Percentiles rank a stretch among this genome's conserved stretches.
Evolutionary conservation across 2,113 vertebrate species (phyloP).

Genomic region (Penelope pileata): DNA sequence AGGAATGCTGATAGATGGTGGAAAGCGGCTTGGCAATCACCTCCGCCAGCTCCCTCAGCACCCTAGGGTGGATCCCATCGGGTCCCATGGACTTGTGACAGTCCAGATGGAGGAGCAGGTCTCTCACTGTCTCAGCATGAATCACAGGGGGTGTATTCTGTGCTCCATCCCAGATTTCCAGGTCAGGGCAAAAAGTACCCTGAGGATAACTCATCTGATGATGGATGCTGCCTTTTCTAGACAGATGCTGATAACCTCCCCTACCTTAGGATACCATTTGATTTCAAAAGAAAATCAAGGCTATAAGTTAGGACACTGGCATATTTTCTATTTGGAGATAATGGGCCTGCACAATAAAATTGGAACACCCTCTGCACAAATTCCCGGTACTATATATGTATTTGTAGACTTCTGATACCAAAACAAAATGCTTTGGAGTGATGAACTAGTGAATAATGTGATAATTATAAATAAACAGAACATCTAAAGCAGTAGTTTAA

Average conservation of each 20-base stretch:
- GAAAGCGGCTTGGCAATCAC: too few relatives aligned
- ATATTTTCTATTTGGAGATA: not conserved
- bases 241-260: not conserved
- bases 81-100: too few relatives aligned
- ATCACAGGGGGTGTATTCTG: too few relatives aligned
- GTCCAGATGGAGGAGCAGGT: too few relatives aligned
- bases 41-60: too few relatives aligned
- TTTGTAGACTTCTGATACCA: not conserved
- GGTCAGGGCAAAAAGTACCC: too few relatives aligned
- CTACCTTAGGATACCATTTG: not conserved
- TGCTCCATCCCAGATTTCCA: too few relatives aligned
- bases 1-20: too few relatives aligned
- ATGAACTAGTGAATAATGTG: not conserved
- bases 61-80: too few relatives aligned
- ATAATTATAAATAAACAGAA: not conserved
- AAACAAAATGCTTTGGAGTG: not conserved
- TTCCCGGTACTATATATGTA: not conserved
- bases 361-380: fast-evolving
- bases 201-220: too few relatives aligned
- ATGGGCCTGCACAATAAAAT: not conserved
- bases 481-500: not conserved
- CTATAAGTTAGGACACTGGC: not conserved
- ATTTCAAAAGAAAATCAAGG: not conserved
- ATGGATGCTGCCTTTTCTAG: not conserved
- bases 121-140: too few relatives aligned